Conservation (phyloP, 2,113 vertebrate genomes). For the Paramisgurnus dabryanus region DNA sequence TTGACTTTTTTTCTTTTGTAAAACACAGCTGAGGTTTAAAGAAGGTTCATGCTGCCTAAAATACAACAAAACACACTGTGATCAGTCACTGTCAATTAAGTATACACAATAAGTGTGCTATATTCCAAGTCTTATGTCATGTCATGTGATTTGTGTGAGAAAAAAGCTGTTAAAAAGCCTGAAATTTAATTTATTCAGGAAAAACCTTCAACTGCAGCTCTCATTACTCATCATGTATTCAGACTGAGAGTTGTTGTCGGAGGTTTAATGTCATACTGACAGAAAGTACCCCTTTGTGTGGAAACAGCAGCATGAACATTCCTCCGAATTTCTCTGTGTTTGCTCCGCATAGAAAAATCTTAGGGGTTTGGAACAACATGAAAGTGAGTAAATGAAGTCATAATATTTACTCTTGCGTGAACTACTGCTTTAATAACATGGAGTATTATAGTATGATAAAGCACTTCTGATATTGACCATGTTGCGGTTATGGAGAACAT, state of each 20-base stretch:
- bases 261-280: too few relatives aligned
- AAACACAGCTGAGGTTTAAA: too few relatives aligned
- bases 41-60: too few relatives aligned
- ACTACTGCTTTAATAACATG: background rate
- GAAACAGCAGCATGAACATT: background rate
- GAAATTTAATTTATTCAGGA: too few relatives aligned
- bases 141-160: too few relatives aligned
- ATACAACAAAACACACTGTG: too few relatives aligned
- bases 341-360: background rate
- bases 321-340: background rate
- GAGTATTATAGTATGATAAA: background rate
- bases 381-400: background rate
- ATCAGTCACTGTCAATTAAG: too few relatives aligned
- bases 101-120: background rate
- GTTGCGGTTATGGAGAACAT: constrained; percentile 17
- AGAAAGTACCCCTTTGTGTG: background rate
- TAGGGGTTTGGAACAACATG: background rate
- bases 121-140: background rate
- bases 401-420: background rate
- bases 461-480: constrained; percentile 7
- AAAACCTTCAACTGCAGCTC: too few relatives aligned
- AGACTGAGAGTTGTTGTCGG: too few relatives aligned
- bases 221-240: too few relatives aligned
- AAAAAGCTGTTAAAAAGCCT: too few relatives aligned
- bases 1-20: too few relatives aligned